Base-by-base conservation (phyloP, 2,888 invertebrate species). In the Parnassius mnemosyne region DNA sequence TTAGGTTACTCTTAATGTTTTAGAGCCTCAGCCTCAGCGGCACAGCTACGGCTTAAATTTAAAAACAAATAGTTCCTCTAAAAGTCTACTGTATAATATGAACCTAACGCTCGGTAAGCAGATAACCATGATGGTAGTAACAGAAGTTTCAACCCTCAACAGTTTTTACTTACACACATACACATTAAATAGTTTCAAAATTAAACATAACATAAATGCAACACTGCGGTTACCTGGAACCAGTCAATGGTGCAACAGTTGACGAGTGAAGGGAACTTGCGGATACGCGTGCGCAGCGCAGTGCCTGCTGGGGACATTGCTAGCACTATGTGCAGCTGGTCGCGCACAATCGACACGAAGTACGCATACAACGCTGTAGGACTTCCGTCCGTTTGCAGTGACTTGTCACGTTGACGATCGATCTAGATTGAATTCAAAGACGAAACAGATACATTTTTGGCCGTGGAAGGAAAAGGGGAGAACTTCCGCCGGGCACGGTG, bases 161-260 rank as follows among this genome's bases (percentile, higher is more conserved):
- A 3, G 34, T 34, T 34, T 34, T 34, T 34, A 34, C 34, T 5
- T 34, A 34, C 34, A 34, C 7, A 34, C 34, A 34, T 34, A 34
- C 34, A 34, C 34, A 7, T 34, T 34, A 34, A 34, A 34, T 34
- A 34, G 5, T 34, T 34, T 7, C 34, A 34, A 34, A 34, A 34
- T 34, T 34, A 7, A 34, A 25, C 25, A 25, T 25, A 25, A 25
- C 16, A 16, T 16, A 16, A 16, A 16, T 25, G 3, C 3, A 54
- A 54, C 13, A 3, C 9, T 34, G 13, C 16, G 43, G 7, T 54
- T 42, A 93, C 94, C 92, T 97, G 97, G 83, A 98, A 97, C 98
- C 98, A 98, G 82, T 98, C 97, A 67, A 98, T 98, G 1, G 98
- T 98, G 78, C 98, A 98, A 81, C 98, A 98, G 81, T 98, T 98